phyloP scores from a whole-genome alignment of 2,888 invertebrate species.

The Callinectes sapidus region DNA sequence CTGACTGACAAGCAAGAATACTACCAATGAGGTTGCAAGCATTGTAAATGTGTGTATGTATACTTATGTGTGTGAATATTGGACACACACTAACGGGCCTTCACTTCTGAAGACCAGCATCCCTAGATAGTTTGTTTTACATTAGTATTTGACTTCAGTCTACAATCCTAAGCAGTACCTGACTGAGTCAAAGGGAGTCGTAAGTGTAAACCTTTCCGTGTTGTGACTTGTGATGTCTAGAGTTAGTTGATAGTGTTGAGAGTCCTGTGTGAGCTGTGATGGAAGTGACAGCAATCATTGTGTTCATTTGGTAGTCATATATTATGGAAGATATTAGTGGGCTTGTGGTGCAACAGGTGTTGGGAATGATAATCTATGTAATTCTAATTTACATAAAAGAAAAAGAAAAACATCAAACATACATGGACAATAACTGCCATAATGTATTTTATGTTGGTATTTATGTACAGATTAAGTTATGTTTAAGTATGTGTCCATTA shows the following conservation, averaged over 20 bases:
- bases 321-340: neutral
- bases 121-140: neutral
- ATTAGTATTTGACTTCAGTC: neutral
- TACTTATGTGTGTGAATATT: neutral
- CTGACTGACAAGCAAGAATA: too few species aligned
- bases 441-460: neutral
- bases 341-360: neutral
- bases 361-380: neutral
- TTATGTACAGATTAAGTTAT: neutral
- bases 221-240: neutral
- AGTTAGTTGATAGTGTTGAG: neutral
- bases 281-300: neutral
- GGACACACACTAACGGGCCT: neutral
- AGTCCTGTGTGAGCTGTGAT: neutral
- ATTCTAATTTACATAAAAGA: neutral
- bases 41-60: neutral
- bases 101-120: neutral
- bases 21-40: too few species aligned
- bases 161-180: neutral
- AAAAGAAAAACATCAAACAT: neutral
- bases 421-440: neutral
- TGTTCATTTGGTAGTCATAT: neutral
- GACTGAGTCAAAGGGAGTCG: constrained; percentile 4
- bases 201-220: neutral
- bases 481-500: neutral